Conservation (phyloP, 1,140 invertebrate genomes). For the Popillia japonica region DNA sequence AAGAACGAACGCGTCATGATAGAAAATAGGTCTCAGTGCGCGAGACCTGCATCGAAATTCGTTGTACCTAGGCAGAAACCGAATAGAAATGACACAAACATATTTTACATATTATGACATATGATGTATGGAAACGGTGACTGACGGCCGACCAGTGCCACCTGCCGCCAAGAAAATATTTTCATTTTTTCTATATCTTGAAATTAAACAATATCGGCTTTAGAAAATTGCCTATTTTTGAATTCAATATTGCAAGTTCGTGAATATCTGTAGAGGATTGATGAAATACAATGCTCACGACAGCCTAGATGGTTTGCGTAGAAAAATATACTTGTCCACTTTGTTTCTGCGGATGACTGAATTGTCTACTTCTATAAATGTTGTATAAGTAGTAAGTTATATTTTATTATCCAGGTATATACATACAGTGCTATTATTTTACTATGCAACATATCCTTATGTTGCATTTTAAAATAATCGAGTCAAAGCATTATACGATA, state of each 20-base stretch:
- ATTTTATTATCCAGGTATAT: no score
- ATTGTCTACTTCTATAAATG: no score
- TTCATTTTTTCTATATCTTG: background rate
- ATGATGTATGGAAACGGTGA: slow-evolving; percentile 2
- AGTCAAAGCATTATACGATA: no score
- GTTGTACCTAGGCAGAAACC: background rate
- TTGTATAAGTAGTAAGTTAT: no score
- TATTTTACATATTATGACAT: slow-evolving; percentile 6
- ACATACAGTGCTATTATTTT: no score
- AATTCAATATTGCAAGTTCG: background rate
- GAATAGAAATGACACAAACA: background rate
- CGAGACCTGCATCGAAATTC: background rate
- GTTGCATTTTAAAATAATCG: no score
- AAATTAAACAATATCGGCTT: background rate
- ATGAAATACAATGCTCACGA: background rate
- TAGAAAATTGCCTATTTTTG: background rate
- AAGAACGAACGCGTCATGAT: background rate
- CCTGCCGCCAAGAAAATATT: background rate
- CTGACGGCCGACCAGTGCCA: background rate
- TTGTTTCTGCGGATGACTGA: no score
- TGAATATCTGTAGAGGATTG: background rate
- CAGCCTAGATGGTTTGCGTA: background rate
- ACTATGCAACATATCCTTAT: no score
- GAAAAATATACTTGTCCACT: background rate
- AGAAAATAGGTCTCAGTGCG: background rate